phyloP scores from a whole-genome alignment of 2,797 vertebrate genomes.

The Pseudochromis fuscus region DNA sequence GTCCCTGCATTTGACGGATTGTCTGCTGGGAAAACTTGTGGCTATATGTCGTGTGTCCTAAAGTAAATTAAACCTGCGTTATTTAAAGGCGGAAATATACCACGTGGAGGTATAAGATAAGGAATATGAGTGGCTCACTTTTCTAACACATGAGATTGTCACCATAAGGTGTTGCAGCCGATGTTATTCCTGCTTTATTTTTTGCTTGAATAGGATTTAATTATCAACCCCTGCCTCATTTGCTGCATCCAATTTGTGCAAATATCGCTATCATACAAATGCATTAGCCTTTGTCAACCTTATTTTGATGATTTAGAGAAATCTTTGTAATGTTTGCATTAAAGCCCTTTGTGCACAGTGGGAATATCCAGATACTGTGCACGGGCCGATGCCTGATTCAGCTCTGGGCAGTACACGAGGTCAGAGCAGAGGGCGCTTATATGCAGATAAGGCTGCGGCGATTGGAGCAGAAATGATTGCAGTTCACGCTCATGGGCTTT shows the following conservation, averaged over 20 bases:
- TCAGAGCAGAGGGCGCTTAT: constrained; percentile 57
- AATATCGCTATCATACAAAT: constrained; percentile 48
- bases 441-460: constrained; percentile 63
- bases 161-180: not conserved
- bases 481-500: constrained; percentile 60
- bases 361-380: constrained; percentile 8
- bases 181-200: constrained; percentile 23
- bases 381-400: constrained; percentile 52
- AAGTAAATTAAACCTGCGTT: constrained; percentile 15
- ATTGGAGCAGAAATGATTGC: constrained; percentile 62
- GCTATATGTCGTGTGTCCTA: constrained; percentile 29
- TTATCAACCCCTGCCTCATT: constrained; percentile 42
- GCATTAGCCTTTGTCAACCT: constrained; percentile 63
- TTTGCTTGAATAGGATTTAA: constrained; percentile 44
- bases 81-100: constrained; percentile 14
- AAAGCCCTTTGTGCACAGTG: constrained; percentile 12
- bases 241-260: constrained; percentile 56
- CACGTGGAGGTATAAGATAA: not conserved
- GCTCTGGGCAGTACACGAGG: constrained; percentile 51
- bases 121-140: constrained; percentile 9
- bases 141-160: not conserved
- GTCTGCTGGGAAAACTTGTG: constrained; percentile 30
- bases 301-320: constrained; percentile 48
- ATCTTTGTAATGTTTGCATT: constrained; percentile 12
- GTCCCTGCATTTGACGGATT: constrained; percentile 35